Percentiles rank a stretch among this genome's conserved stretches.
These are phyloP conservation scores for Epirrhoe alternata DNA, from an alignment of 2,888 invertebrate genomes.

Conservation along the genomic window DNA sequence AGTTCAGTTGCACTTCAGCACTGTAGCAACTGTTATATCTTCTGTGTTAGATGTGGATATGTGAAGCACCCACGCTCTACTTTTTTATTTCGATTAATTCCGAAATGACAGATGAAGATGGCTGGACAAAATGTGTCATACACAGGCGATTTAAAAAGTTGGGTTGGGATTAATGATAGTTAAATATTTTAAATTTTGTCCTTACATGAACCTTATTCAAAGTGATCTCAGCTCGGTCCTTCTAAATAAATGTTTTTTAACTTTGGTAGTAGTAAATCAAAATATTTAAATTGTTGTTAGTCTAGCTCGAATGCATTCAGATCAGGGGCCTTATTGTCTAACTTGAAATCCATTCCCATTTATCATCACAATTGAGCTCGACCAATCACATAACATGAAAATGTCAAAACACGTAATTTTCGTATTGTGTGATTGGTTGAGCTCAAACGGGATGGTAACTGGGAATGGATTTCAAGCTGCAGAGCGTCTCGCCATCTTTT, in stretches of 20 bases:
- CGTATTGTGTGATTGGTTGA: no score
- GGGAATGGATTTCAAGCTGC: no score
- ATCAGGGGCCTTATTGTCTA: no score
- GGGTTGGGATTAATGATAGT: constrained; percentile 36
- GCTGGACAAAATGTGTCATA: constrained; percentile 60
- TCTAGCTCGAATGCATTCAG: no score
- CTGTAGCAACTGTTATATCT: neutral
- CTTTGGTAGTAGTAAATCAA: neutral
- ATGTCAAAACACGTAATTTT: no score
- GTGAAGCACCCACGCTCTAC: constrained; percentile 41
- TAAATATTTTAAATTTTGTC: neutral
- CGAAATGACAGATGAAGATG: constrained; percentile 79
- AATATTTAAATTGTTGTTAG: neutral
- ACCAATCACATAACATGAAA: no score
- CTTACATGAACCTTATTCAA: neutral
- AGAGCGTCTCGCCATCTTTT: no score
- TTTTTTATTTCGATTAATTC: constrained; percentile 70
- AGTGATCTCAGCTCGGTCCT: no score
- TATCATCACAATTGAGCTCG: no score
- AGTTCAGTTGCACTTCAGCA: neutral
- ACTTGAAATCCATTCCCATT: no score
- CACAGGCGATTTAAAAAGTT: constrained; percentile 39
- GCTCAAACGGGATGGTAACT: no score
- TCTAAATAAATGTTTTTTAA: no score
- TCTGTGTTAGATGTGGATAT: constrained; percentile 30